phyloP scores from a whole-genome alignment of 2,113 vertebrate species.

The Tympanuchus pallidicinctus region DNA sequence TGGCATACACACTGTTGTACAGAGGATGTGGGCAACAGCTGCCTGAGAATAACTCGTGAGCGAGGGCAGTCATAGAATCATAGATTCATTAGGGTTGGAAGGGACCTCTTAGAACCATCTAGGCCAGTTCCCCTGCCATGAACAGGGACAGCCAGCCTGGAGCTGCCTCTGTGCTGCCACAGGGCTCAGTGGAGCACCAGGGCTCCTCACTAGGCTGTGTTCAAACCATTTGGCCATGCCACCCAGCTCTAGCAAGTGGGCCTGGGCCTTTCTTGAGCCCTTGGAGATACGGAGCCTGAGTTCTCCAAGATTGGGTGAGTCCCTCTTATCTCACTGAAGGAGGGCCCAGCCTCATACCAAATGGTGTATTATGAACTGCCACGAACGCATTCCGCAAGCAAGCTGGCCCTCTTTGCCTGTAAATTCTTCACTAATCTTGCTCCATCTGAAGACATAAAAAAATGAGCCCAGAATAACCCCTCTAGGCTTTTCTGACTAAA shows the following conservation, averaged over 20 bases:
- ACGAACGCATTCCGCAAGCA: no score
- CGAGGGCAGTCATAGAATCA: no score
- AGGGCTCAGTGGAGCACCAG: fast-evolving
- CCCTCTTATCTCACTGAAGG: neutral
- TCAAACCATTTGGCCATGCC: fast-evolving
- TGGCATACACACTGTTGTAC: fast-evolving
- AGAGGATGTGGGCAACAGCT: no score
- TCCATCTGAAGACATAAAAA: fast-evolving
- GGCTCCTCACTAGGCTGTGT: no score
- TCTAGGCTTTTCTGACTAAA: fast-evolving
- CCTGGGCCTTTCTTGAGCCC: neutral
- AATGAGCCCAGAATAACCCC: neutral
- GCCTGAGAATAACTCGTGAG: fast-evolving
- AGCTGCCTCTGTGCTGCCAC: fast-evolving
- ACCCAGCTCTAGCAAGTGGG: neutral
- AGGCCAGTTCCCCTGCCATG: no score
- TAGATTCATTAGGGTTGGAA: no score
- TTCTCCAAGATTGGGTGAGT: neutral
- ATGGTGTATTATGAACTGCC: neutral
- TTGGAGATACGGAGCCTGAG: neutral
- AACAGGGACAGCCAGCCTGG: no score
- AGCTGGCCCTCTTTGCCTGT: no score
- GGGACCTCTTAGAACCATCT: no score
- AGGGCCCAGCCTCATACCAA: neutral
- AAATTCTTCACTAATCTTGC: neutral